Evolutionary conservation across 2,888 invertebrate species (phyloP).

Genomic region (Pseudococcus longispinus): DNA sequence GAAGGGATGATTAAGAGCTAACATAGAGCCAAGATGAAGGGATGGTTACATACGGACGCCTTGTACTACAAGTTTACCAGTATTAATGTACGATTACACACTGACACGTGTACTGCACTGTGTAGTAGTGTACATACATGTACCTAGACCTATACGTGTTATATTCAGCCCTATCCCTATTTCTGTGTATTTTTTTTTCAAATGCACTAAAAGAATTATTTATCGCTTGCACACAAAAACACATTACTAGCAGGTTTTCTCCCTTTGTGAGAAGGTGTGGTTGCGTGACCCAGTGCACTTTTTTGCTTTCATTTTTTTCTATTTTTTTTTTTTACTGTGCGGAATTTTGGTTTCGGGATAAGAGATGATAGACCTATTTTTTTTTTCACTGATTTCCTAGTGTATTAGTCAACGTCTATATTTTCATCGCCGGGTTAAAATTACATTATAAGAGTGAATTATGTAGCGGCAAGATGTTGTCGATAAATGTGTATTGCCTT

Average conservation of each 20-base stretch:
- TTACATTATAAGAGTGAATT: constrained; percentile 10
- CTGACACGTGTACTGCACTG: not conserved
- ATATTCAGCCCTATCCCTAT: not conserved
- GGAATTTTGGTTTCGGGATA: not conserved
- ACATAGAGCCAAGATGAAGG: not conserved
- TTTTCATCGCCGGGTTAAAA: not conserved
- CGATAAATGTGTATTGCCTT: not conserved
- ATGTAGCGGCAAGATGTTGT: constrained; percentile 1
- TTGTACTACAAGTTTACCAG: not conserved
- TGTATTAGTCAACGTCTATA: not conserved
- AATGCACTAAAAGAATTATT: constrained; percentile 31
- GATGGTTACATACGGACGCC: not conserved
- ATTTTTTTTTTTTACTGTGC: not conserved
- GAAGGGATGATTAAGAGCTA: not conserved
- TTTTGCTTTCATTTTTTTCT: not conserved
- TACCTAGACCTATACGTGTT: not conserved
- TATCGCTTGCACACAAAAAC: not conserved
- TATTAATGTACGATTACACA: constrained; percentile 14
- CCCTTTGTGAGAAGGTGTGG: not conserved
- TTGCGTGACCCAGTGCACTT: constrained; percentile 12
- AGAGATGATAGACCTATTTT: not conserved
- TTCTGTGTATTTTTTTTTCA: not conserved
- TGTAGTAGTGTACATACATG: not conserved
- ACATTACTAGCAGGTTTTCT: not conserved
- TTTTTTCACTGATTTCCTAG: not conserved